Conservation (phyloP, 2,888 invertebrate species). For the Andrena hattorfiana region DNA sequence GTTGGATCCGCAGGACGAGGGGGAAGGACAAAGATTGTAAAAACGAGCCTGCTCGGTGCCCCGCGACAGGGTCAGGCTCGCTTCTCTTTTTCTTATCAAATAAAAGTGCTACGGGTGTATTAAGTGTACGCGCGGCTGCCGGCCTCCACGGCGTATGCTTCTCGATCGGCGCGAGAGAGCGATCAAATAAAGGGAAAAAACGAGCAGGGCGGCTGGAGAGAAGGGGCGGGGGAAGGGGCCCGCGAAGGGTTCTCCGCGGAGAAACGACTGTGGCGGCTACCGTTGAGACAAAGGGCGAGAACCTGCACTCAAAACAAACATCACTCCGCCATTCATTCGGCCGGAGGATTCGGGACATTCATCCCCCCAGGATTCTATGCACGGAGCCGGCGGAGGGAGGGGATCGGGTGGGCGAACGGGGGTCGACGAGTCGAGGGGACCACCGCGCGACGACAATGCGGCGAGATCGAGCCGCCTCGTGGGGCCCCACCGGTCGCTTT, state of each 20-base stretch:
- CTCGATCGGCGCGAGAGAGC: constrained; percentile 51
- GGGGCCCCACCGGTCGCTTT: constrained; percentile 54
- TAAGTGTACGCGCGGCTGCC: constrained; percentile 19
- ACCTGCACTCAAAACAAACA: constrained; percentile 84
- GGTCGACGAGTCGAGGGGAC: constrained; percentile 48
- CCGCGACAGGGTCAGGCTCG: constrained; percentile 1
- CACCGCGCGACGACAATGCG: constrained; percentile 70
- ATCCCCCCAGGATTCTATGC: constrained; percentile 58
- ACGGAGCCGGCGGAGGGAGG: not conserved
- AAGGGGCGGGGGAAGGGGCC: constrained; percentile 23
- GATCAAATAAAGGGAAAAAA: constrained; percentile 38
- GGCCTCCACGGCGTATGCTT: constrained; percentile 35
- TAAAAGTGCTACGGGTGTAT: constrained; percentile 30
- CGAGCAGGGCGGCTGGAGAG: constrained; percentile 12
- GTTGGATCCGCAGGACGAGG: constrained; percentile 14
- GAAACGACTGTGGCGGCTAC: constrained; percentile 73
- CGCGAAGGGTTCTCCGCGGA: constrained; percentile 28
- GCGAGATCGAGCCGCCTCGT: constrained; percentile 73
- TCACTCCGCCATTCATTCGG: constrained; percentile 77
- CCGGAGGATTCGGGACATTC: constrained; percentile 73
- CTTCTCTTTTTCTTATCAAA: constrained; percentile 42
- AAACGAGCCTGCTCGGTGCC: constrained; percentile 1
- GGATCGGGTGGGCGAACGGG: constrained; percentile 6
- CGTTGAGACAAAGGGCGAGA: constrained; percentile 80
- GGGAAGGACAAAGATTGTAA: constrained; percentile 22